Evolutionary conservation across 2,797 vertebrate species (phyloP), one percentile per base, ranked within the genome.

Genomic region (Garrulus glandarius): DNA sequence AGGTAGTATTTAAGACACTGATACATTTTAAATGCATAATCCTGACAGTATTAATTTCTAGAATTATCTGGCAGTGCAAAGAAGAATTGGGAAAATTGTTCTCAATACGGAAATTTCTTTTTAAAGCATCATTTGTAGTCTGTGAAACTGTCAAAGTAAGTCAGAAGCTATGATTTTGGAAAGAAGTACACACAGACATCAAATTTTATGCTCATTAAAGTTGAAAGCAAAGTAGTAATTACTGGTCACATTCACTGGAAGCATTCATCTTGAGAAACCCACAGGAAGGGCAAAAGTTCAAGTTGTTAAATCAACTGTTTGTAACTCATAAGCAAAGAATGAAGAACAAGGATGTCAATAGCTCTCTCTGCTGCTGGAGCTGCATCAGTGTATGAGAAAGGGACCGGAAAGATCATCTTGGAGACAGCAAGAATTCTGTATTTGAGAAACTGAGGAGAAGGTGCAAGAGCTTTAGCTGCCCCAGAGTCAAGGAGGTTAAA

Each of bases 281-380:
- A 43, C 21, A 43, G 7, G 43, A 76, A 87, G 24, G 24, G 36
- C 2, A 46, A 16, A 78, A 78, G 10, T 78, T 78, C 29, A 67
- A 1, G 16, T 36, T 78, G 20, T 46, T 81, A 74, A 93, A 68
- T 13, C 16, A 80, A 20, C 13, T 43, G 13, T 76, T 87, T 44
- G 18, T 30, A 72, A 50, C 6, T 22, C 37, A 41, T 7, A 15
- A 65, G 13, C 21, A 46, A n/a, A 77, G 39, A 81, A 56, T 36
- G 9, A 78, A 60, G 27, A 50, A n/a, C 0, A 0, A 85, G 43
- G 15, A 34, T 65, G 6, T 36, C 49, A 68, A 9, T 5, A 34
- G 21, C 23, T 44, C 7, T 68, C 19, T 44, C 39, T 34, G 20
- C 56, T 52, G 37, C 23, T 44, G 49, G 47, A 79, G 29, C 32